phyloP scores from a whole-genome alignment of 2,797 vertebrate genomes.

The Adrianichthys oophorus region DNA sequence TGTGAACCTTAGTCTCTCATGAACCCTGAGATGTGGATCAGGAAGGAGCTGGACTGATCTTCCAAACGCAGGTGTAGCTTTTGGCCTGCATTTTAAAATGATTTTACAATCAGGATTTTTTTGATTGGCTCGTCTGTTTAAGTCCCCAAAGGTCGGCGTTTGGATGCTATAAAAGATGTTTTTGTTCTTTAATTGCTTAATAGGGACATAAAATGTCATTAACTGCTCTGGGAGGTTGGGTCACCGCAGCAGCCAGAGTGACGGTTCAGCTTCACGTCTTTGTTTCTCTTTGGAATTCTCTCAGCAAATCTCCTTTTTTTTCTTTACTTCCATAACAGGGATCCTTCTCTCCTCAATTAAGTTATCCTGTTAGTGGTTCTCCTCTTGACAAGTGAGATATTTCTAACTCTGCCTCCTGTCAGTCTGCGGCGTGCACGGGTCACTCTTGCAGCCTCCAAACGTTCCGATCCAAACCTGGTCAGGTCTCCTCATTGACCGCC shows the following conservation, averaged over 20 bases:
- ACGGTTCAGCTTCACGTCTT: too few relatives aligned
- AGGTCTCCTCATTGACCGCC: conserved; percentile 17
- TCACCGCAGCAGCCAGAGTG: conserved; percentile 52
- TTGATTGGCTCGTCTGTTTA: conserved; percentile 61
- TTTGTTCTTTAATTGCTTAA: conserved; percentile 87
- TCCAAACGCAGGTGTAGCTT: conserved; percentile 92
- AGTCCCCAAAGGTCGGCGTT: conserved; percentile 71
- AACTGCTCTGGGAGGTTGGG: conserved; percentile 71
- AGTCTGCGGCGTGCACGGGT: conserved; percentile 27
- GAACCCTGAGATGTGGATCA: conserved; percentile 86
- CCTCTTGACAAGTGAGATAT: conserved; percentile 45
- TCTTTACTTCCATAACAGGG: conserved; percentile 16
- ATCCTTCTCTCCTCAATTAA: too few relatives aligned
- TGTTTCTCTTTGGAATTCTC: conserved; percentile 33
- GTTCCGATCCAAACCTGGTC: conserved; percentile 18
- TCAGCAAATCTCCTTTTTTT: conserved; percentile 22
- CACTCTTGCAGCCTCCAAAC: conserved; percentile 7
- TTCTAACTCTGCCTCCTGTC: conserved; percentile 43
- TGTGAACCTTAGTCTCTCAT: conserved; percentile 77
- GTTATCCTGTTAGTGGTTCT: conserved; percentile 38
- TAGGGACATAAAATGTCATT: conserved; percentile 81
- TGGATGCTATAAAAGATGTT: conserved; percentile 85
- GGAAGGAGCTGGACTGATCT: conserved; percentile 82
- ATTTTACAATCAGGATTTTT: conserved; percentile 64
- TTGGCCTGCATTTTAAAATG: conserved; percentile 79